Evolutionary conservation across 2,113 vertebrate genomes (phyloP), one percentile per base, ranked within the genome.

Genomic region (Euleptes europaea): DNA sequence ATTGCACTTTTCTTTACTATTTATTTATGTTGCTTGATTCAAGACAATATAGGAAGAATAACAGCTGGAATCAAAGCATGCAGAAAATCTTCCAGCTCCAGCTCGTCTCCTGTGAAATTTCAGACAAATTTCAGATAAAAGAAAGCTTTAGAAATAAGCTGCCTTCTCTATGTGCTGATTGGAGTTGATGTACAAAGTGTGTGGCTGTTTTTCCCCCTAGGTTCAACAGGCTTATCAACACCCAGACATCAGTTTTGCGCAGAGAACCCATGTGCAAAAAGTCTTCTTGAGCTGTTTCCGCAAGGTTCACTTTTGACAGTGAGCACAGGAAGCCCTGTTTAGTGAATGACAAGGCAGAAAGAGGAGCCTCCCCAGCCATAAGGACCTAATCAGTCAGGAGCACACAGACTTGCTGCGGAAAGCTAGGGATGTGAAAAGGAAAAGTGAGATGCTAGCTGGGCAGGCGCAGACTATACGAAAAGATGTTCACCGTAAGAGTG

Each of bases 291-390:
- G 84, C 93, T 91, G 92, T 91, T 96, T 96, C 95, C 95, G 96
- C 94, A 77, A 84, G 1, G 65, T 94, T 93, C 44, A 91, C n/a
- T 91, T 92, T 91, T 84, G 86, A 87, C 74, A 89, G 84, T 91
- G 88, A 80, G 91, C 83, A 96, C 95, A 97, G 96, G 96, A 97
- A 97, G 94, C 93, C 95, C 91, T 87, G 81, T 88, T 90, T 90
- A 94, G 92, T 94, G 90, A 94, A 92, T 94, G 90, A 93, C 90
- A 94, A 94, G 89, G 83, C 93, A 95, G 89, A 95, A 93, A 90
- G 89, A 93, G 93, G 93, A 94, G 90, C 90, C 81, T 91, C 92
- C 93, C 90, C 88, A 90, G 87, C 82, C 85, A 87, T 84, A 92
- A 92, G 87, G 89, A 94, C 81, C 70, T 90, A 89, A 90, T 81